Conservation (phyloP, 2,797 vertebrate species). For the Schizopygopsis pylzovi region DNA sequence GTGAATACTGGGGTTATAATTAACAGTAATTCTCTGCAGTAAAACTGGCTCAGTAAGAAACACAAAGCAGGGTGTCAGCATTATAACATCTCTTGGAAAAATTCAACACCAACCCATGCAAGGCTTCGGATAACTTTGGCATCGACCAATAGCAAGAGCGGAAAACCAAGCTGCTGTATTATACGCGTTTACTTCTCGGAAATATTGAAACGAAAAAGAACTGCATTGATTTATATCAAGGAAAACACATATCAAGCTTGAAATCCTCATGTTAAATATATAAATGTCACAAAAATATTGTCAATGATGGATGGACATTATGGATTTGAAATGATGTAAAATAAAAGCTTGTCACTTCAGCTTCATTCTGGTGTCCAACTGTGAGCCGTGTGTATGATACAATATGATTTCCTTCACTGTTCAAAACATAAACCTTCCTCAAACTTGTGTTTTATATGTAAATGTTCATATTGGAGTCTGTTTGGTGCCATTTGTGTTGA, state of each 20-base stretch:
- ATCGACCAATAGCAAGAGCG: conserved; percentile 62
- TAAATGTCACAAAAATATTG: conserved; percentile 26
- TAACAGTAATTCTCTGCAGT: conserved; percentile 61
- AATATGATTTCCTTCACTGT: neutral
- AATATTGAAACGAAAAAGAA: conserved; percentile 40
- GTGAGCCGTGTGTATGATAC: neutral
- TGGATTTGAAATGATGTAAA: conserved; percentile 2
- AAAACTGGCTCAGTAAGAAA: conserved; percentile 69
- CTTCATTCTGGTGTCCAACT: neutral
- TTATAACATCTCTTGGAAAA: conserved; percentile 66
- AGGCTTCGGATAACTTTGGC: conserved; percentile 78
- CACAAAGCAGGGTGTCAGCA: conserved; percentile 65
- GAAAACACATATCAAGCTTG: conserved; percentile 8
- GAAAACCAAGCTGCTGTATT: conserved; percentile 63
- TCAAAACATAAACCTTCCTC: neutral
- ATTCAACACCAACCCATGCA: conserved; percentile 75
- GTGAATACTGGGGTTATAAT: conserved; percentile 62
- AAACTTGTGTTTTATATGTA: neutral
- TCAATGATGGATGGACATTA: neutral
- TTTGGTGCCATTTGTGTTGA: neutral
- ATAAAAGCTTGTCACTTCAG: neutral
- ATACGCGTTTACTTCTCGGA: conserved; percentile 58
- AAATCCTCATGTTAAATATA: conserved; percentile 7
- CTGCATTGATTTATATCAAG: conserved; percentile 23
- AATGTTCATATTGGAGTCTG: neutral